Conservation (phyloP, 2,113 vertebrate species). For the Heloderma charlesbogerti region DNA sequence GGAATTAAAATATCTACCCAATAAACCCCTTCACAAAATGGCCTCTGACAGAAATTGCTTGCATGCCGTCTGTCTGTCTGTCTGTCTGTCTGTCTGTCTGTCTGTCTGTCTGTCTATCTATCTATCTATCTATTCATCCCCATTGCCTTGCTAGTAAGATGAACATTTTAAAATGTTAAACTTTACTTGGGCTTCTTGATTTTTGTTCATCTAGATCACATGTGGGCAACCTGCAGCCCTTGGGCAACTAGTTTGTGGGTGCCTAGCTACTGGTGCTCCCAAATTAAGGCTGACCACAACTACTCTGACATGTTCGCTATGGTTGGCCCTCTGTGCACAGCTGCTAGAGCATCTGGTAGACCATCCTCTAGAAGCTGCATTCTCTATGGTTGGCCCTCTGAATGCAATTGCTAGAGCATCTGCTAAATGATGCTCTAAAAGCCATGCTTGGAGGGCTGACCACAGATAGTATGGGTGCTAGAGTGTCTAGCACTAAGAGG, state of each 20-base stretch:
- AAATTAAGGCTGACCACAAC: too few species aligned
- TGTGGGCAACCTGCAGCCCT: background rate
- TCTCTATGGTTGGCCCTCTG: background rate
- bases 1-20: too few species aligned
- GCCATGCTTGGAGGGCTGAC: background rate
- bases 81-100: too few species aligned
- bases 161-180: background rate
- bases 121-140: too few species aligned
- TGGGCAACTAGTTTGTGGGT: background rate
- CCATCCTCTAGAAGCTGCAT: background rate
- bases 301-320: background rate
- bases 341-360: background rate
- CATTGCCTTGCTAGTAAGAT: background rate
- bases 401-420: background rate
- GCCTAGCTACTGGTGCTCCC: background rate
- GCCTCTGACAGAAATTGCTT: background rate
- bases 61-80: too few species aligned
- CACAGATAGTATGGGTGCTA: background rate
- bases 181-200: background rate
- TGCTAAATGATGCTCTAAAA: background rate
- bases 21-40: background rate
- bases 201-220: background rate
- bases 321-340: background rate
- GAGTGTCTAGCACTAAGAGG: background rate
- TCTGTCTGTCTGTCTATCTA: too few species aligned